Evolutionary conservation across 2,797 vertebrate genomes (phyloP).

Genomic region (Eleutherodactylus coqui): DNA sequence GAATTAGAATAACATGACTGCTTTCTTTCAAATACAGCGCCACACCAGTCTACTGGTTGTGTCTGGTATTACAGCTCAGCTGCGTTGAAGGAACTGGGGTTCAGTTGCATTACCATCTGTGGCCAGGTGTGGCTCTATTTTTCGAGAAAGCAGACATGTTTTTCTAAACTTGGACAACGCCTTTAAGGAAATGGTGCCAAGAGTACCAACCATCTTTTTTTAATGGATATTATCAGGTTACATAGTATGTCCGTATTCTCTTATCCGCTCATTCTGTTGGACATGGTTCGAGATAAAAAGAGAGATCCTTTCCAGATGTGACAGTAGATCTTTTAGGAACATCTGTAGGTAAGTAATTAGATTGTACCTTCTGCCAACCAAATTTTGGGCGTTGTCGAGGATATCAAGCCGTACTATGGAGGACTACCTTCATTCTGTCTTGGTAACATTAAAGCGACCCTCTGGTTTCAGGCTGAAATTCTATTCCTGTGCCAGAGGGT

Average conservation of each 20-base stretch:
- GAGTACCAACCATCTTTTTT: neutral
- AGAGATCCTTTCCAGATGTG: neutral
- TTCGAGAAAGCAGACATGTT: neutral
- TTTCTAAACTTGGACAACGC: neutral
- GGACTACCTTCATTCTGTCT: no score
- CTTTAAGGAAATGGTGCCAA: neutral
- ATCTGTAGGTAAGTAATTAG: neutral
- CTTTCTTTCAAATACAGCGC: neutral
- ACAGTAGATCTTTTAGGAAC: no score
- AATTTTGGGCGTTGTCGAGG: neutral
- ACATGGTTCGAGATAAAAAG: neutral
- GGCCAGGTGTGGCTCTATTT: neutral
- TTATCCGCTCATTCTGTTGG: neutral
- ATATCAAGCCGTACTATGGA: neutral
- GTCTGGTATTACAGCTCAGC: neutral
- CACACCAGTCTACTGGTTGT: neutral
- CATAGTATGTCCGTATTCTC: neutral
- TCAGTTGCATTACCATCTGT: neutral
- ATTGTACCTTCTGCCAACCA: neutral
- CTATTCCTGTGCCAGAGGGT: no score
- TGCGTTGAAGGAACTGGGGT: neutral
- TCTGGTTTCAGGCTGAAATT: no score
- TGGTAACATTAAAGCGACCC: no score
- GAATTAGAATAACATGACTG: neutral
- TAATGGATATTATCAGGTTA: neutral